Conservation (phyloP, 1,140 invertebrate genomes). For the Acyrthosiphon pisum region DNA sequence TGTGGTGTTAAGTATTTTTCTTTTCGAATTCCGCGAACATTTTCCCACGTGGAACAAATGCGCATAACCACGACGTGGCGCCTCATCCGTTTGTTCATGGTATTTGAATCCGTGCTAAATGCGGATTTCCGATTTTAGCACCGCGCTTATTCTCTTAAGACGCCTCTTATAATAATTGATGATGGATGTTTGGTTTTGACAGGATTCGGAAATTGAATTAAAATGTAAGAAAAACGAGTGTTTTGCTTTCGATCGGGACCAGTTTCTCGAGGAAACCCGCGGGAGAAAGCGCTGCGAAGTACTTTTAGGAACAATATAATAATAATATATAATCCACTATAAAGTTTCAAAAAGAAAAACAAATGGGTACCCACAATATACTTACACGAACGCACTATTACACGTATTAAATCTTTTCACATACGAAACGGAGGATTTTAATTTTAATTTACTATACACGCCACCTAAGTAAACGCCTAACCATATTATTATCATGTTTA, state of each 20-base stretch:
- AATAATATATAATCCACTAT: not conserved
- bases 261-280: slow-evolving; percentile 46
- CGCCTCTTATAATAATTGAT: not conserved
- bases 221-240: slow-evolving; percentile 17
- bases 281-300: slow-evolving; percentile 21
- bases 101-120: slow-evolving; percentile 14
- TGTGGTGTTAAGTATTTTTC: not conserved
- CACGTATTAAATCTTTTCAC: slow-evolving; percentile 22
- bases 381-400: not conserved
- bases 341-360: slow-evolving; percentile 39
- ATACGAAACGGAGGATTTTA: not conserved
- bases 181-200: not conserved
- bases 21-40: not conserved
- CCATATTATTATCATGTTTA: not conserved
- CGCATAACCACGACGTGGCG: not conserved
- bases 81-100: slow-evolving; percentile 6
- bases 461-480: not conserved
- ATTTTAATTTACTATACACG: not conserved
- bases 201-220: slow-evolving; percentile 28
- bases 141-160: not conserved
- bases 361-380: not conserved
- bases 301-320: not conserved
- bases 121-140: slow-evolving; percentile 36
- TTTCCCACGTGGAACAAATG: slow-evolving; percentile 46
- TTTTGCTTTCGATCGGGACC: not conserved